Conservation (phyloP, 2,797 vertebrate genomes). For the Anguilla pacifica region DNA sequence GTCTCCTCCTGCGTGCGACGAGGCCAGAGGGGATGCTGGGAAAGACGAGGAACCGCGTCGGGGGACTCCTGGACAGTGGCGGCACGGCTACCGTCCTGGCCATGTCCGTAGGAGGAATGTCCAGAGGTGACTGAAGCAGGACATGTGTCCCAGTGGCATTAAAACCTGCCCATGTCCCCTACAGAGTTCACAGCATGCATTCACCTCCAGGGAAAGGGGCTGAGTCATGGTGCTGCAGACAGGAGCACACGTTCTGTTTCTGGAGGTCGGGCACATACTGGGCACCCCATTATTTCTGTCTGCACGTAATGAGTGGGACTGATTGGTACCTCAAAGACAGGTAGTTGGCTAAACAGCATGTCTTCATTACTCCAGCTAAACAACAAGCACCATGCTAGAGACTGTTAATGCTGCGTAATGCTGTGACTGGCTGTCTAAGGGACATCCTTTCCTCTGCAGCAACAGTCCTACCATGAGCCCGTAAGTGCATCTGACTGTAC, state of each 20-base stretch:
- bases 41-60: not conserved
- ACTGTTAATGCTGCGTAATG: not conserved
- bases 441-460: not conserved
- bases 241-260: not conserved
- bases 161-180: not conserved
- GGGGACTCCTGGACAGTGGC: not conserved
- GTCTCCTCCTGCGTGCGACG: not conserved
- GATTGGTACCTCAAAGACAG: not conserved
- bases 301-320: not conserved
- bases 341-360: slow-evolving; percentile 7
- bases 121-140: not conserved
- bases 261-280: not conserved
- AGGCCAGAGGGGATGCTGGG: not conserved
- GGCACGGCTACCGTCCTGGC: not conserved
- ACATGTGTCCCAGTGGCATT: not conserved
- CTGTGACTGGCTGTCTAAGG: not conserved
- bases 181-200: not conserved
- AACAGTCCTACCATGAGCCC: not conserved
- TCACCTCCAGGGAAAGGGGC: not conserved
- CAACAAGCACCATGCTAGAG: not conserved
- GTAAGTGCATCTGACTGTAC: slow-evolving; percentile 1
- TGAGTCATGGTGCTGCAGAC: not conserved
- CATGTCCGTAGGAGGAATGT: not conserved
- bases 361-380: not conserved
- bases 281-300: not conserved